Evolutionary conservation across 2,113 vertebrate genomes (phyloP).

Genomic region (Tragelaphus scriptus): DNA sequence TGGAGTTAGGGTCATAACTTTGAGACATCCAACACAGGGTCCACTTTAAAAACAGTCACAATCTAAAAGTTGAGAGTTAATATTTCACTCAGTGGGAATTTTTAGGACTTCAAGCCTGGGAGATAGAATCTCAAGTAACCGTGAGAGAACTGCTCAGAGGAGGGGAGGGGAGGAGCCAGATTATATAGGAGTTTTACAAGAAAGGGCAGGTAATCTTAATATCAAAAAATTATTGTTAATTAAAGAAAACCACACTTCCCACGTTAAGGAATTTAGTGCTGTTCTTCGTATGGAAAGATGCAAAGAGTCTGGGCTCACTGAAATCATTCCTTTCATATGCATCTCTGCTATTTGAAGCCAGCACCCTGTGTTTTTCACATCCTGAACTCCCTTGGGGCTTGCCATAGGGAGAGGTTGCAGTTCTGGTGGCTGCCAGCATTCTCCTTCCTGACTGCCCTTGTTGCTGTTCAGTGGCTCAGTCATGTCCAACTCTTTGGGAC

Average conservation of each 20-base stretch:
- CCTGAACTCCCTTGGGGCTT: not conserved
- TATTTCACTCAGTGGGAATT: not conserved
- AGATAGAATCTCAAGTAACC: not conserved
- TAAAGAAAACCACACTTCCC: not conserved
- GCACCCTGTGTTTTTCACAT: not conserved
- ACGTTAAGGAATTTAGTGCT: not conserved
- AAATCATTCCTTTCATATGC: not conserved
- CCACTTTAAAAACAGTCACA: not conserved
- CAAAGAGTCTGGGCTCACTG: not conserved
- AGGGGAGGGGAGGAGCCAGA: not conserved
- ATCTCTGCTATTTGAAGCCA: not conserved
- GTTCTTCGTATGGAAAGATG: not conserved
- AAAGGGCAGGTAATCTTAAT: not conserved
- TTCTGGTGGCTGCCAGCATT: not conserved
- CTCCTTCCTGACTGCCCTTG: not conserved
- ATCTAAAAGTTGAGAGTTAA: not conserved
- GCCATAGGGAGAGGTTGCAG: not conserved
- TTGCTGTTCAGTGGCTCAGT: not conserved
- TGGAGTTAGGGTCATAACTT: accelerated
- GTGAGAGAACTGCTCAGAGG: not conserved
- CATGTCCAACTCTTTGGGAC: not conserved
- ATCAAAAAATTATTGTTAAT: not conserved
- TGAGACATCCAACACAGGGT: not conserved
- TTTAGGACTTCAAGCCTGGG: not conserved
- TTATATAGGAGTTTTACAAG: not conserved